A percentile compares a stretch with the other conserved stretches of the same genome.
phyloP scores from a whole-genome alignment of 2,888 invertebrate species.

The Miltochrista miniata region DNA sequence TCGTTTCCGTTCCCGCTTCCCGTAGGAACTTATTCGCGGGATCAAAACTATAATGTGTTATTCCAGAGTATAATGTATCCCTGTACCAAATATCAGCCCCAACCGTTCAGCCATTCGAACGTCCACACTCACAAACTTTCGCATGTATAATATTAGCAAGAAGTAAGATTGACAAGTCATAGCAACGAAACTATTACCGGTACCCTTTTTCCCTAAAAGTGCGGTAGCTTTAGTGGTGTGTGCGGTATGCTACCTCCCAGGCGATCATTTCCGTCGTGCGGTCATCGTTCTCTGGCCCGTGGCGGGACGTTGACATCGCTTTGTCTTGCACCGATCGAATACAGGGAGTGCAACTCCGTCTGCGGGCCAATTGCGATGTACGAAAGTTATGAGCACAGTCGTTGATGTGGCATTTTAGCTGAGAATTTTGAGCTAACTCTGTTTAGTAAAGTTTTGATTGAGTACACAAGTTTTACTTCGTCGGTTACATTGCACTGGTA shows the following conservation, averaged over 20 bases:
- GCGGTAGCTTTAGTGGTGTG: not conserved
- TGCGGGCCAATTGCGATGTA: slow-evolving; percentile 6
- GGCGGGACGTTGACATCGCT: slow-evolving; percentile 66
- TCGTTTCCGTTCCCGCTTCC: no score
- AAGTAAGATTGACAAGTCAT: no score
- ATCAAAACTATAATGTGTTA: no score
- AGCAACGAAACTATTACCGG: no score
- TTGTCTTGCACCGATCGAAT: slow-evolving; percentile 58
- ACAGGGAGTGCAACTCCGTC: slow-evolving; percentile 31
- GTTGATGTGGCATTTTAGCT: slow-evolving; percentile 22
- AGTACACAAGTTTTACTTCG: not conserved
- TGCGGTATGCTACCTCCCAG: slow-evolving; percentile 16
- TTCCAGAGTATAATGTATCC: no score
- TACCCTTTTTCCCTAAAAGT: no score
- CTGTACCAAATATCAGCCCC: no score
- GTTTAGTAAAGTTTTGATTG: not conserved
- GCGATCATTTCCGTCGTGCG: slow-evolving; percentile 31
- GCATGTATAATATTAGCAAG: no score
- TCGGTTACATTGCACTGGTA: no score
- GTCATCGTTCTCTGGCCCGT: slow-evolving; percentile 37
- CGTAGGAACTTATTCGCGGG: no score
- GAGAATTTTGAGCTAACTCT: not conserved
- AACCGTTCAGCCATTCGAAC: no score
- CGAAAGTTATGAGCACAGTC: slow-evolving; percentile 8
- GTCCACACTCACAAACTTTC: no score